A percentile compares a stretch with the other conserved stretches of the same genome.
These are phyloP conservation scores for Drosophila acutilabella DNA, from an alignment of 2,888 invertebrate genomes.

Conservation along the genomic window DNA sequence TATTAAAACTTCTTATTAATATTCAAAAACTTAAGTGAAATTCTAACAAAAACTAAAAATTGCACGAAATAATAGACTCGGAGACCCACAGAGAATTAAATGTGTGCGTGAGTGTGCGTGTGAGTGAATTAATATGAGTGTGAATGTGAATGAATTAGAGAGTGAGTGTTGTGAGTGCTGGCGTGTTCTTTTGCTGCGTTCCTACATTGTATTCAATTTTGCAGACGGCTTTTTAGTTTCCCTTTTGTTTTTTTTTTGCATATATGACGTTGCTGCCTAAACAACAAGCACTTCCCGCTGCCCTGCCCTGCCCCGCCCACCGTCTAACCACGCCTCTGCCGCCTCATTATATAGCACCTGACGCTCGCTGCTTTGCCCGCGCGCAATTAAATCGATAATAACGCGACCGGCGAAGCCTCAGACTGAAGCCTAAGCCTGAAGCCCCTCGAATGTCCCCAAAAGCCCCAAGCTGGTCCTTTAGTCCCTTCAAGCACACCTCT, in stretches of 20 bases:
- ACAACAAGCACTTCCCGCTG: slow-evolving; percentile 6
- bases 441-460: slow-evolving; percentile 3
- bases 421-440: slow-evolving; percentile 43
- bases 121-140: no score
- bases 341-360: slow-evolving; percentile 9
- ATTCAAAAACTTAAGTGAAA: background rate
- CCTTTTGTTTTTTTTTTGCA: slow-evolving; percentile 19
- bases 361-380: slow-evolving; percentile 10
- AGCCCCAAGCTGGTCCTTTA: background rate
- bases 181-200: slow-evolving; percentile 12
- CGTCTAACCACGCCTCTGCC: background rate
- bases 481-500: no score
- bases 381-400: slow-evolving; percentile 65
- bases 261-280: slow-evolving; percentile 31
- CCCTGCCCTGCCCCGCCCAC: background rate
- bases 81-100: no score
- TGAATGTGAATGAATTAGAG: background rate
- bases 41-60: background rate
- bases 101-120: no score
- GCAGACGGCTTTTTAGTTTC: slow-evolving; percentile 2
- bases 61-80: slow-evolving; percentile 11
- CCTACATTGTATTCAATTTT: slow-evolving; percentile 31
- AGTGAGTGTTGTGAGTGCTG: slow-evolving; percentile 11
- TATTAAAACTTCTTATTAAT: background rate
- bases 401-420: slow-evolving; percentile 39